Percentiles rank a stretch among this genome's conserved stretches.
phyloP scores from a whole-genome alignment of 2,797 vertebrate species.

The Triplophysa bombifrons region DNA sequence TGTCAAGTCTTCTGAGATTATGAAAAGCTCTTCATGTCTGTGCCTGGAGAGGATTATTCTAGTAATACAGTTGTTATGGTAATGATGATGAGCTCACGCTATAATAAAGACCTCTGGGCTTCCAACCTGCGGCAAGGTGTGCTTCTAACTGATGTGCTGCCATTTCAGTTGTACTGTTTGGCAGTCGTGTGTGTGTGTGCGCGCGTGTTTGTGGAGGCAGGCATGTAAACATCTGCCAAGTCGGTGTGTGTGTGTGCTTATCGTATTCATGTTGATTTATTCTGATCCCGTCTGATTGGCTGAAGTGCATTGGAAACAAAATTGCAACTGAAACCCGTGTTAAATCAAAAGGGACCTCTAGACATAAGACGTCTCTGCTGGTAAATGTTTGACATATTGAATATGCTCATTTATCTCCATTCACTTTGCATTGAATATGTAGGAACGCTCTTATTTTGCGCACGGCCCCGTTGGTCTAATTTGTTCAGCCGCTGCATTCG shows the following conservation, averaged over 20 bases:
- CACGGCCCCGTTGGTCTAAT: slow-evolving; percentile 17
- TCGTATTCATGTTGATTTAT: slow-evolving; percentile 37
- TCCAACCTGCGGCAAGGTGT: slow-evolving; percentile 53
- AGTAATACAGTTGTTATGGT: slow-evolving; percentile 60
- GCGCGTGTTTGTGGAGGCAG: not conserved
- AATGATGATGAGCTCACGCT: slow-evolving; percentile 59
- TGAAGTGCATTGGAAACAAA: slow-evolving; percentile 16
- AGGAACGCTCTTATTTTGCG: slow-evolving; percentile 24
- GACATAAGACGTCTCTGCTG: slow-evolving; percentile 11
- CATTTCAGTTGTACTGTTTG: slow-evolving; percentile 16
- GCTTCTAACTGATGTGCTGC: slow-evolving; percentile 50
- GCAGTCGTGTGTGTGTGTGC: not conserved
- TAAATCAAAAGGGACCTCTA: slow-evolving; percentile 39
- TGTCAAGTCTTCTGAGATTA: slow-evolving; percentile 52
- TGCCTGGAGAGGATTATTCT: slow-evolving; percentile 58
- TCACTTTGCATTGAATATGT: slow-evolving; percentile 36
- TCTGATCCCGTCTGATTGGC: slow-evolving; percentile 40
- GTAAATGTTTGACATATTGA: slow-evolving; percentile 31
- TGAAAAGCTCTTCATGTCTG: slow-evolving; percentile 56
- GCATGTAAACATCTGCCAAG: slow-evolving; percentile 6
- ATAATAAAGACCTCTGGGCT: slow-evolving; percentile 55
- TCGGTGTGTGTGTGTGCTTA: not conserved
- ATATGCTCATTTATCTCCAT: slow-evolving; percentile 42
- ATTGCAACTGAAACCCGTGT: slow-evolving; percentile 35
- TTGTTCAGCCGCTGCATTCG: slow-evolving; percentile 24